Percentiles rank a stretch among this genome's conserved stretches.
Evolutionary conservation across 2,888 invertebrate species (phyloP).

Genomic region (Gymnosoma rotundatum): DNA sequence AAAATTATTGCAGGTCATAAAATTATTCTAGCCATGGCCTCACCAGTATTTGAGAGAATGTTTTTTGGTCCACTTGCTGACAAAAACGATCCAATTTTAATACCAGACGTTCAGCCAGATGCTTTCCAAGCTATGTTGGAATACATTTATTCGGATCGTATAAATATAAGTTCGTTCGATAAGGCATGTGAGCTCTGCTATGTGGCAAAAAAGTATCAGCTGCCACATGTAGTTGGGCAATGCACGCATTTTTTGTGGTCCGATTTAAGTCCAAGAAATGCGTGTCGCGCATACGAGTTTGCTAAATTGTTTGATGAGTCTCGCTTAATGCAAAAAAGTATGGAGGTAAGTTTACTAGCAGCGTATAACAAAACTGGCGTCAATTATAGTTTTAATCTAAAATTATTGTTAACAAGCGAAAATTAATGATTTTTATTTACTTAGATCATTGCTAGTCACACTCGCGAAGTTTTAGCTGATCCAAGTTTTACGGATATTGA

Average conservation of each 20-base stretch:
- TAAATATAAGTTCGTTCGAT: slow-evolving; percentile 91
- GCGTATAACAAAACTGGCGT: too few species aligned
- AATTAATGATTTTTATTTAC: slow-evolving; percentile 69
- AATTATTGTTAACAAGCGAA: not conserved
- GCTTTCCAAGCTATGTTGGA: slow-evolving; percentile 91
- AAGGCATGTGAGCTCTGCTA: slow-evolving; percentile 94
- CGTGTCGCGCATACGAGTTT: slow-evolving; percentile 93
- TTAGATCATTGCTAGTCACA: slow-evolving; percentile 89
- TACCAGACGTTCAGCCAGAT: slow-evolving; percentile 92
- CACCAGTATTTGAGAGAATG: slow-evolving; percentile 95
- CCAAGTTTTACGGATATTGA: slow-evolving; percentile 91
- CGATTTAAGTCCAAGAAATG: slow-evolving; percentile 86
- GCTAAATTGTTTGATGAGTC: slow-evolving; percentile 92
- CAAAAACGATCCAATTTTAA: slow-evolving; percentile 89
- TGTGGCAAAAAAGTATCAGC: slow-evolving; percentile 93
- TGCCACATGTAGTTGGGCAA: slow-evolving; percentile 91
- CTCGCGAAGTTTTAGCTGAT: slow-evolving; percentile 89
- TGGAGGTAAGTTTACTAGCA: slow-evolving; percentile 84
- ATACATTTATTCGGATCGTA: slow-evolving; percentile 92
- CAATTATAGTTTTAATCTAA: too few species aligned
- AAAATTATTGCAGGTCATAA: slow-evolving; percentile 89
- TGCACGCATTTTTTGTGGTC: slow-evolving; percentile 93
- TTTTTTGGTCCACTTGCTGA: slow-evolving; percentile 93
- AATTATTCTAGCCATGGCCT: slow-evolving; percentile 91
- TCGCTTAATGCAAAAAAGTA: slow-evolving; percentile 90